phyloP scores from a whole-genome alignment of 2,888 invertebrate genomes.

The Caradrina clavipalpis region DNA sequence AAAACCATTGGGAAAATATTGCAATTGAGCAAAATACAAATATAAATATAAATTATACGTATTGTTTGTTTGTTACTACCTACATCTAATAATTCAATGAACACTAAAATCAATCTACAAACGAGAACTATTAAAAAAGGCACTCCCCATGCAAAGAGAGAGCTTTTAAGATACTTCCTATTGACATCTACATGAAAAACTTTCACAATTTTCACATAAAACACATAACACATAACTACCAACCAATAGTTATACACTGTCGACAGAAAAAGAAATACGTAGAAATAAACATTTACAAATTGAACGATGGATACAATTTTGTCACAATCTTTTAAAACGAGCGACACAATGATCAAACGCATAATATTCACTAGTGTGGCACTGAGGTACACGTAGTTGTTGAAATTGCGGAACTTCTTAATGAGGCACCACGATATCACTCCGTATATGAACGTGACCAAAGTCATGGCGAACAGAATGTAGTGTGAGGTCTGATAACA shows the following conservation, averaged over 20 bases:
- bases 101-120: not conserved
- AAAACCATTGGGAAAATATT: not conserved
- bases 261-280: conserved; percentile 12
- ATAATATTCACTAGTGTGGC: conserved; percentile 23
- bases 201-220: conserved; percentile 37
- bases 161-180: conserved; percentile 28
- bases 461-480: not conserved
- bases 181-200: conserved; percentile 20
- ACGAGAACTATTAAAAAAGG: not conserved
- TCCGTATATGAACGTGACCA: conserved; percentile 34
- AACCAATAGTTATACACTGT: conserved; percentile 30
- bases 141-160: conserved; percentile 34
- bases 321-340: conserved; percentile 3
- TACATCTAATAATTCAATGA: not conserved
- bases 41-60: not conserved
- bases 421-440: conserved; percentile 35
- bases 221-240: conserved; percentile 26
- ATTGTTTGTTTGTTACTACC: not conserved
- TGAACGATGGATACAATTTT: not conserved
- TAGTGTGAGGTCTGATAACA: conserved; percentile 24
- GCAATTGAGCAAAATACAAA: not conserved
- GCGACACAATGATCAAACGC: not conserved
- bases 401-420: conserved; percentile 39
- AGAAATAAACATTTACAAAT: conserved; percentile 14
- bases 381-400: conserved; percentile 35